A percentile compares a stretch with the other conserved stretches of the same genome.
Conservation (phyloP, 1,140 invertebrate genomes). For the Diorhabda carinulata region DNA sequence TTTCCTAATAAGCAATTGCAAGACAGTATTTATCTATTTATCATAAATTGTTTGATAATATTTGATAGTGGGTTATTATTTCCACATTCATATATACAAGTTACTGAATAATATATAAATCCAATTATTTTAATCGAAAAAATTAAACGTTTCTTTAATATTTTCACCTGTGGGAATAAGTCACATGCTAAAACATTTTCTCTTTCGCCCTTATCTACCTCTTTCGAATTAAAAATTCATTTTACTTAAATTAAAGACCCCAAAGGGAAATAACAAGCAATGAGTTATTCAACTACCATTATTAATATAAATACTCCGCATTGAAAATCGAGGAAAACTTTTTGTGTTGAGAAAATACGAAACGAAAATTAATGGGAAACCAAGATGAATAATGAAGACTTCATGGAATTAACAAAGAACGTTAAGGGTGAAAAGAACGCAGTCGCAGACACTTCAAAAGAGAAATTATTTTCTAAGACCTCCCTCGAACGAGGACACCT, state of each 20-base stretch:
- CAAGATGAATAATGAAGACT: constrained; percentile 9
- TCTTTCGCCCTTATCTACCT: neutral
- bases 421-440: constrained; percentile 9
- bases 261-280: neutral
- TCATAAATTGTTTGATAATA: too few species aligned
- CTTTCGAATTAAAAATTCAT: neutral
- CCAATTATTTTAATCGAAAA: neutral
- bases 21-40: too few species aligned
- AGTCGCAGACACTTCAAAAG: constrained; percentile 12
- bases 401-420: constrained; percentile 9
- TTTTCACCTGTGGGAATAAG: neutral
- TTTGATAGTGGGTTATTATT: too few species aligned
- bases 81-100: too few species aligned
- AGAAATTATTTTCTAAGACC: constrained; percentile 10
- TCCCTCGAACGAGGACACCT: constrained; percentile 3
- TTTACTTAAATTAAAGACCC: neutral
- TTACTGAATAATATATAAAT: too few species aligned
- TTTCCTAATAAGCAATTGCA: too few species aligned
- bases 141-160: neutral
- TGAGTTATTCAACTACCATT: neutral
- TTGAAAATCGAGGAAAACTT: constrained; percentile 2
- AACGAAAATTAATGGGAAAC: constrained; percentile 11
- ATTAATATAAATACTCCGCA: neutral
- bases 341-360: constrained; percentile 1
- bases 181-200: neutral